Base-by-base conservation (phyloP, 2,797 vertebrate species). In the Pangasius krempfi region DNA sequence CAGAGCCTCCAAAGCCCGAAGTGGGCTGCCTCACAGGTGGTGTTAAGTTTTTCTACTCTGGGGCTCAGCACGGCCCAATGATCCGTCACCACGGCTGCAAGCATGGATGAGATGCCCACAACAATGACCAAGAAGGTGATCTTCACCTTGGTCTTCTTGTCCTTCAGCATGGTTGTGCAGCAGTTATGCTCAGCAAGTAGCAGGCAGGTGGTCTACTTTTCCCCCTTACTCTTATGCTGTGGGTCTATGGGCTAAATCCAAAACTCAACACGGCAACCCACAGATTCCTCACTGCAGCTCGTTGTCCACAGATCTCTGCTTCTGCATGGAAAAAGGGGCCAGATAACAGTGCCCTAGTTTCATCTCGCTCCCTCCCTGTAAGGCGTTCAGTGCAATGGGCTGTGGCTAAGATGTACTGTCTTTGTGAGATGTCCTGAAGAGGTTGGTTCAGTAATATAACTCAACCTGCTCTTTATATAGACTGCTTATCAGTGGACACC, bases 1-100 rank as follows among this genome's bases (percentile, higher is more conserved):
- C 98, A 99, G 56, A 99, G 96, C 76, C 97, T 94, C 98, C 98
- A 99, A 87, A 99, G 97, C 90, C 98, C 98, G 0, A 99, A 98
- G 92, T 99, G 98, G 85, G 97, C 98, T 0, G 96, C 96, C 93
- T 99, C 97, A 0, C 98, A 99, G 90, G 97, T 98, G 58, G 93
- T 90, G 0, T 98, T 97, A 89, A 96, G 94, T 1, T 93, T 87
- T 90, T 97, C 96, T 93, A 97, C 94, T 37, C 93, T 96, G 56
- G 98, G 97, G 93, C 97, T 99, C 91, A 99, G 96, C 87, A 99
- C 97, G 0, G 98, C 98, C 98, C 98, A 99, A 94, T 99, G 97
- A 94, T 99, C 98, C 0, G 97, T 99, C 92, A 97, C 97, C 75
- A 99, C 96, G 0, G 98, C 98, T 0, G 96, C 96, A 80, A 97